phyloP scores from a whole-genome alignment of 2,113 vertebrate genomes.

The Pelecanus crispus region DNA sequence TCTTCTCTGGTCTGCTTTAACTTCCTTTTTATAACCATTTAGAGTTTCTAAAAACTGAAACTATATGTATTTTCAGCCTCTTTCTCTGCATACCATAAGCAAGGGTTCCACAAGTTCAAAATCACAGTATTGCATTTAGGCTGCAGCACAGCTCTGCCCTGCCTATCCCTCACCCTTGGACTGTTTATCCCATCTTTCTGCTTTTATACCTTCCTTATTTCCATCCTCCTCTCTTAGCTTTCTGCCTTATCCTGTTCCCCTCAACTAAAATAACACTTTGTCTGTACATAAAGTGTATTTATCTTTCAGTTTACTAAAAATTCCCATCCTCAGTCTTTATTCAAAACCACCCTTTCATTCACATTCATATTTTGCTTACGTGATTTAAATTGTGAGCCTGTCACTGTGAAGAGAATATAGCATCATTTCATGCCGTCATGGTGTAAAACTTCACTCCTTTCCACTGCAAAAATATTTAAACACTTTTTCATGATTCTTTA shows the following conservation, averaged over 20 bases:
- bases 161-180: background rate
- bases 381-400: background rate
- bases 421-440: background rate
- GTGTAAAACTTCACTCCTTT: background rate
- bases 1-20: background rate
- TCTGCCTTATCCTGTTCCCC: background rate
- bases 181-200: background rate
- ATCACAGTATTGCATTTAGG: background rate
- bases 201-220: background rate
- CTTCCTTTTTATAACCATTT: background rate
- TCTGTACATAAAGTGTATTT: background rate
- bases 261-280: background rate
- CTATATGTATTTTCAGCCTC: background rate
- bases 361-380: background rate
- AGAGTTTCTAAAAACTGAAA: background rate
- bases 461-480: background rate
- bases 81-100: background rate
- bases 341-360: background rate
- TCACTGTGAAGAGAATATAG: background rate
- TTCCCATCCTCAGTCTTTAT: background rate
- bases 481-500: background rate
- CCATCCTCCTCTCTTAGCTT: background rate
- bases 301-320: background rate
- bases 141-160: background rate
- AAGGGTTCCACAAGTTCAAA: background rate